Percentiles rank a stretch among this genome's conserved stretches.
Evolutionary conservation across 2,113 vertebrate species (phyloP).

Genomic region (Atractosteus spatula): DNA sequence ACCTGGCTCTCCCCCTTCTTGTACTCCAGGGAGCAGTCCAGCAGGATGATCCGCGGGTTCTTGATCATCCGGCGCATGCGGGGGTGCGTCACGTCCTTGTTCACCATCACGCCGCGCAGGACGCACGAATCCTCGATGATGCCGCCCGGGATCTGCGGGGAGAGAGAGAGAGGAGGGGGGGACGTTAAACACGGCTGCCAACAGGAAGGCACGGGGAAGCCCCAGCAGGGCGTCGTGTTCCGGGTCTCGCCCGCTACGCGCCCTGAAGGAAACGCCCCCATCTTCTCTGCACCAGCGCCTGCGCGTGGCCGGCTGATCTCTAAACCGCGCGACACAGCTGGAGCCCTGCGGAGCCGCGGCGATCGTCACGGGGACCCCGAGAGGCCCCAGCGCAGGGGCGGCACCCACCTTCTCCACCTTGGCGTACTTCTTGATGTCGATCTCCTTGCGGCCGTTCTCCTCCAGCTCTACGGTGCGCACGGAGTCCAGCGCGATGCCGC

Average conservation of each 20-base stretch:
- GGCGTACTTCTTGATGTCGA: conserved; percentile 96
- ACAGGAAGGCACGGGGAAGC: too few species aligned
- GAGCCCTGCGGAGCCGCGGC: too few species aligned
- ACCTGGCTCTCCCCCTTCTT: conserved; percentile 99
- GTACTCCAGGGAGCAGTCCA: conserved; percentile 93
- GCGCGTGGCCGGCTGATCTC: too few species aligned
- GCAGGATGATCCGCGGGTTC: conserved; percentile 83
- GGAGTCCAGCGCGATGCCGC: conserved; percentile 80
- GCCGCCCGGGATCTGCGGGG: conserved; percentile 83
- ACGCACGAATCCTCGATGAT: conserved; percentile 88
- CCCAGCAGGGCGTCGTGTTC: too few species aligned
- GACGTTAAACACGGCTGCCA: too few species aligned
- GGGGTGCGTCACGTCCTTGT: conserved; percentile 91
- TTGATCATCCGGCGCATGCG: conserved; percentile 86
- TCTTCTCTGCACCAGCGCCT: too few species aligned
- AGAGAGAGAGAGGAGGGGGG: background rate
- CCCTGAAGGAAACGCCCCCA: too few species aligned
- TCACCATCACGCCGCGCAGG: conserved; percentile 89
- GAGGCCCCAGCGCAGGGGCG: background rate
- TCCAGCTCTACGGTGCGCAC: conserved; percentile 88
- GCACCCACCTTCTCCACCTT: conserved; percentile 90
- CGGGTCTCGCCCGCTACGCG: too few species aligned
- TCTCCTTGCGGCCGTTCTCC: conserved; percentile 87
- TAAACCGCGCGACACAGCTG: too few species aligned
- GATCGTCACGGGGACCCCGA: background rate